Evolutionary conservation across 2,797 vertebrate species (phyloP).

Genomic region (Benthosema pterotum): DNA sequence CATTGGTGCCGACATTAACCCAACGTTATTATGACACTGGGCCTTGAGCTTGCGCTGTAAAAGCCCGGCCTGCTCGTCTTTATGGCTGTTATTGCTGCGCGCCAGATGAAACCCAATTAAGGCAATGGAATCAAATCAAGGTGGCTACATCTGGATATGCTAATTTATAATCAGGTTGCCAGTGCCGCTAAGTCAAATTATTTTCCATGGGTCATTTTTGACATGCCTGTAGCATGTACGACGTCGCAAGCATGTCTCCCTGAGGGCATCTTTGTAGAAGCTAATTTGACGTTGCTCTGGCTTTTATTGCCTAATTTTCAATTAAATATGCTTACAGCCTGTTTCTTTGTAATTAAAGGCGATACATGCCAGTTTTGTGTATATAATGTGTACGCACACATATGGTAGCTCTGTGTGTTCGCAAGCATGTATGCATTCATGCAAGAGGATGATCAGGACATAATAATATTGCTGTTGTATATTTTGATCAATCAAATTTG

Average conservation of each 20-base stretch:
- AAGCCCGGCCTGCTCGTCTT: conserved; percentile 49
- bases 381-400: conserved; percentile 17
- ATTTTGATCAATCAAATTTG: background rate
- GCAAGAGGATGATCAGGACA: background rate
- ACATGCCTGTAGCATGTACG: conserved; percentile 60
- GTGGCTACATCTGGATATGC: conserved; percentile 73
- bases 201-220: conserved; percentile 75
- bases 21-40: conserved; percentile 19
- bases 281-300: conserved; percentile 59
- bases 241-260: conserved; percentile 50
- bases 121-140: conserved; percentile 73
- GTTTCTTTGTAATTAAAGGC: conserved; percentile 62
- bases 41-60: conserved; percentile 20
- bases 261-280: conserved; percentile 39
- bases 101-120: conserved; percentile 77
- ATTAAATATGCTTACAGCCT: conserved; percentile 69
- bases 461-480: too few species aligned
- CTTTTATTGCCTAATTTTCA: conserved; percentile 68
- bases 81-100: conserved; percentile 43
- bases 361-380: conserved; percentile 42
- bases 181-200: conserved; percentile 50
- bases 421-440: conserved; percentile 11
- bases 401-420: conserved; percentile 37
- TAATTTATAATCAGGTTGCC: conserved; percentile 62
- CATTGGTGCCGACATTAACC: conserved; percentile 47